These are phyloP conservation scores for Erythrocercus mccallii DNA, from an alignment of 2,113 vertebrate species.

Conservation along the genomic window DNA sequence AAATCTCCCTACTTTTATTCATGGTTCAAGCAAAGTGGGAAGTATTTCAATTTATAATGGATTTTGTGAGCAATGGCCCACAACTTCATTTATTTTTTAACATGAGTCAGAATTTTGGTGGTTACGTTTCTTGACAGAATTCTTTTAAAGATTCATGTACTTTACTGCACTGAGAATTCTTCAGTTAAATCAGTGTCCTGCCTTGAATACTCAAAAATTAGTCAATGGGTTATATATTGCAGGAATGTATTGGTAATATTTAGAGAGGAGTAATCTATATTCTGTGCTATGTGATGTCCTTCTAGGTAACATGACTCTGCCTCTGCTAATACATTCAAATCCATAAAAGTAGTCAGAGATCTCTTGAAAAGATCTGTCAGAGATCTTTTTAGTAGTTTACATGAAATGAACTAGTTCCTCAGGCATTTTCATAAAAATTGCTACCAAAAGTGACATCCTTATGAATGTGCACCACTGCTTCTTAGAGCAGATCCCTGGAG, in stretches of 20 bases:
- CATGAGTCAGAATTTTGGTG: background rate
- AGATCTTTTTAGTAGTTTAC: background rate
- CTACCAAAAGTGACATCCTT: background rate
- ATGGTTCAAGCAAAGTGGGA: background rate
- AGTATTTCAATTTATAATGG: slow-evolving; percentile 26
- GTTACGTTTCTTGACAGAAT: slow-evolving; percentile 1
- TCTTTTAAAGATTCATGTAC: slow-evolving; percentile 15
- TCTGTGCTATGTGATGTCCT: background rate
- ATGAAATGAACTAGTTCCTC: background rate
- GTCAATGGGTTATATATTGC: background rate
- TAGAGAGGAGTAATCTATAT: background rate
- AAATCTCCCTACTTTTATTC: background rate
- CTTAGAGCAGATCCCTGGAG: background rate
- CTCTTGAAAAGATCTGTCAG: background rate
- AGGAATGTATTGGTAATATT: background rate
- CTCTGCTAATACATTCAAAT: background rate
- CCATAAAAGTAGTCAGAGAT: background rate
- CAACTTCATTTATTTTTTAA: slow-evolving; percentile 39
- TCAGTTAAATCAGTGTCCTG: background rate
- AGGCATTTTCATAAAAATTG: background rate
- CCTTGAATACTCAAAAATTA: background rate
- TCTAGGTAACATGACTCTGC: background rate
- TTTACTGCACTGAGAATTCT: background rate
- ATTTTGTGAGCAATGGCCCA: background rate
- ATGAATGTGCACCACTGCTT: background rate